Evolutionary conservation across 1,140 invertebrate genomes (phyloP), one percentile per base, ranked within the genome.

Genomic region (Drosophila ohnishii): DNA sequence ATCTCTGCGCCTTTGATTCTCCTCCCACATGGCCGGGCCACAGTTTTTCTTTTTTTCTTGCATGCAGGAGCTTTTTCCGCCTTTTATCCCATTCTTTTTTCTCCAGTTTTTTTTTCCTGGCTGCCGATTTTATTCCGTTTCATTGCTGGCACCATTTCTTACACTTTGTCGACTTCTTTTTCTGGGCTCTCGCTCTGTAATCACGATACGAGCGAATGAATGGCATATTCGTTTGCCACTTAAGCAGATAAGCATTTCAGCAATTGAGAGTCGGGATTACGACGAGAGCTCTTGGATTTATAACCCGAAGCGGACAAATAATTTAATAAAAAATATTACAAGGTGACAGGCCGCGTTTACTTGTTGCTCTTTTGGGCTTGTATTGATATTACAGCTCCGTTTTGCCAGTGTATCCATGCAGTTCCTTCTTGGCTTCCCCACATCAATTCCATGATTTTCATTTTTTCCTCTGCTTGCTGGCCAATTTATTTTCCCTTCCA

Each of bases 211-310:
- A 59, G 50, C 61, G 60, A 58, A 86, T 73, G 70, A 84, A 74
- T 81, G 69, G 78, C 81, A 84, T 84, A 86, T 86, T 80, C 70
- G 70, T 78, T 84, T 81, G 74, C 78, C 67, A 66, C 63, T 73
- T 74, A 73, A 73, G 57, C 48, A 50, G 70, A 62, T 73, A 73
- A 55, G 69, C 40, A 73, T 73, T 73, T 73, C 57, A 47, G 32
- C 69, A 53, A 61, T 72, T 53, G 45, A 61, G 47, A 61, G 58
- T 25, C 40, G 56, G 69, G 58, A 62, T 73, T 62, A 74, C 53
- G 28, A 35, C 16, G 47, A 40, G 59, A 64, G 59, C 6, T n/a
- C 34, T 59, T 59, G 51, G 40, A 71, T 50, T 69, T 69, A 69
- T 45, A 69, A 42, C 47, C 65, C 30, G 65, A 13, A 16, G 37